These are phyloP conservation scores for Digitonthophagus gazella DNA, from an alignment of 2,888 invertebrate genomes.

Conservation along the genomic window DNA sequence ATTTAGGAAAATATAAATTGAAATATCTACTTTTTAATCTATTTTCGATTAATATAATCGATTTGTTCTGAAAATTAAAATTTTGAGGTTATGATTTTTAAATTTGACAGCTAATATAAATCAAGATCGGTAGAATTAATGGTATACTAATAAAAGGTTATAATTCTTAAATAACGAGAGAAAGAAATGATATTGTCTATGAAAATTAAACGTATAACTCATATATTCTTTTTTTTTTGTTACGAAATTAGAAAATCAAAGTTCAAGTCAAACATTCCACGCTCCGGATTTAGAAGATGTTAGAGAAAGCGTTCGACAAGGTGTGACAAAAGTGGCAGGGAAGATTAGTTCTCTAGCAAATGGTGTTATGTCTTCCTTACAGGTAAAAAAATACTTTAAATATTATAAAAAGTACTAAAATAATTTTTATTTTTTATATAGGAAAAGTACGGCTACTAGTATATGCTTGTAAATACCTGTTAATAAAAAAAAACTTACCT, in stretches of 20 bases:
- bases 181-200: too few relatives aligned
- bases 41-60: too few relatives aligned
- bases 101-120: too few relatives aligned
- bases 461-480: slow-evolving; percentile 23
- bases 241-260: slow-evolving; percentile 17
- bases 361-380: slow-evolving; percentile 90
- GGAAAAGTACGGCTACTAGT: slow-evolving; percentile 46
- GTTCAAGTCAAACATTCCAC: slow-evolving; percentile 45
- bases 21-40: too few relatives aligned
- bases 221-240: too few relatives aligned
- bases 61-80: too few relatives aligned
- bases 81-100: too few relatives aligned
- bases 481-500: neutral
- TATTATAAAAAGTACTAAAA: neutral
- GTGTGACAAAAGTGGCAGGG: slow-evolving; percentile 97
- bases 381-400: slow-evolving; percentile 55
- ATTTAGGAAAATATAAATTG: too few relatives aligned
- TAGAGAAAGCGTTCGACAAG: slow-evolving; percentile 93
- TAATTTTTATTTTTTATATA: slow-evolving; percentile 25
- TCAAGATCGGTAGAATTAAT: too few relatives aligned
- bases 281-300: slow-evolving; percentile 91
- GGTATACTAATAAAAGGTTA: too few relatives aligned
- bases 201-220: too few relatives aligned
- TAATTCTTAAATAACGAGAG: too few relatives aligned
- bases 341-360: slow-evolving; percentile 91